Base-by-base conservation (phyloP, 1,140 invertebrate genomes). In the Pteromalus puparum region DNA sequence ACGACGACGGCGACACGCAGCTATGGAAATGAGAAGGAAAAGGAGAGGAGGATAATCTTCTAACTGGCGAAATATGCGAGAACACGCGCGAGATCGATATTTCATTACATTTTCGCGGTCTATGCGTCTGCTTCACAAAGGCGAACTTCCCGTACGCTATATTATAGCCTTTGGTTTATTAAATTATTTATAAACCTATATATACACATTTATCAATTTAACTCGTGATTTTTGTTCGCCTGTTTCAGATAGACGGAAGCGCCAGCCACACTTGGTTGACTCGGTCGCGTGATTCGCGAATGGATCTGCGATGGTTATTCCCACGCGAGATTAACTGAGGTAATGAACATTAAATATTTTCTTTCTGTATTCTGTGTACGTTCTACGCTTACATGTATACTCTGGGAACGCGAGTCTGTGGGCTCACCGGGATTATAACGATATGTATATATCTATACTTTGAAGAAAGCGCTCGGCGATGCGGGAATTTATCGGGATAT, bases 291-390 rank as follows among this genome's bases (percentile, higher is more conserved):
- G 68, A 84, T 74, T 79, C 24, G 30, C 30, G 6, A 81, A 75
- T 84, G 46, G 48, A 80, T 24, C 67, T 79, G 30, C n/a, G 82
- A 79, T 84, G 67, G 28, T 13, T n/a, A 68, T 10, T 18, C 28
- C 72, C 68, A 67, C 13, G 18, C 28, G 26, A 30, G 68, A 84
- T 79, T 79, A 84, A 84, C 21, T 79, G 70, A 84, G 83, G 83
- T 84, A 73, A 77, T 30, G 70, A 13, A 46, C 15, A 48, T 81
- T 38, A 24, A 53, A 73, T 81, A 73, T 34, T 26, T 24, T 30
- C 48, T 70, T 61, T 61, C 21, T 61, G 48, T 13, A 46, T n/a
- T n/a, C n/a, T n/a, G n/a, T 9, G 1, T 46, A 10, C 1, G 42
- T 13, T 12, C 13, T 46, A 10, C 42, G 42, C 42, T 13, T 9